Base-by-base conservation (phyloP, 2,113 vertebrate genomes). In the Sylvilagus bachmani region DNA sequence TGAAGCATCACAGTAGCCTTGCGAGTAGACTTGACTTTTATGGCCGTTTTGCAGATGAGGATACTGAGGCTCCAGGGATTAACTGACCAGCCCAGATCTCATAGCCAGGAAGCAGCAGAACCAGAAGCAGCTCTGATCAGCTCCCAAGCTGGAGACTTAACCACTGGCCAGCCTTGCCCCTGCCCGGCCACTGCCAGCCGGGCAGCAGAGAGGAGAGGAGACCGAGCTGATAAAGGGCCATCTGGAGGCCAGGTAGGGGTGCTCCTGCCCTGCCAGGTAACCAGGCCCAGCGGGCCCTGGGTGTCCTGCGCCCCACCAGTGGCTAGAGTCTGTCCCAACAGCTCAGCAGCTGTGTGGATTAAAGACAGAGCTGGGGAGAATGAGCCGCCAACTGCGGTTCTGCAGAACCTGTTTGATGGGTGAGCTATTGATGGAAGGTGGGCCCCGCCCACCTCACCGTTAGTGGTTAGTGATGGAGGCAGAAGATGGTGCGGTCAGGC, bases 381-480 rank as follows among this genome's bases (percentile, higher is more conserved):
- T 97, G 97, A 94, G 94, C 89, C 55, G 94, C 93, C 85, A 91
- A 83, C 81, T 73, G 82, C 0, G 14, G 62, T 96, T 83, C 85
- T 69, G 94, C 80, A 91, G 95, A 92, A 85, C 94, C 90, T 95
- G 95, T 95, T 95, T 92, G 91, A 64, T 95, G 85, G 93, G 96
- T 53, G n/a, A 97, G 91, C 95, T 97, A 92, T 96, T 86, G 95
- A 97, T 96, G 27, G 12, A 7, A 81, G 79, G 71, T 81, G 38
- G 58, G 38, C 33, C 73, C 88, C 89, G 92, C 95, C 95, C 82
- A 17, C 74, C 77, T 29, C 81, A 84, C 97, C 97, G 92, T 97
- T 71, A 66, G 97, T 97, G 86, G 98, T 98, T 97, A 96, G 94
- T 97, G 97, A 98, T 98, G 98, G 97, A 95, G 97, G 73, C 2